Conservation (phyloP, 1,140 invertebrate genomes). For the Piezodorus guildinii region DNA sequence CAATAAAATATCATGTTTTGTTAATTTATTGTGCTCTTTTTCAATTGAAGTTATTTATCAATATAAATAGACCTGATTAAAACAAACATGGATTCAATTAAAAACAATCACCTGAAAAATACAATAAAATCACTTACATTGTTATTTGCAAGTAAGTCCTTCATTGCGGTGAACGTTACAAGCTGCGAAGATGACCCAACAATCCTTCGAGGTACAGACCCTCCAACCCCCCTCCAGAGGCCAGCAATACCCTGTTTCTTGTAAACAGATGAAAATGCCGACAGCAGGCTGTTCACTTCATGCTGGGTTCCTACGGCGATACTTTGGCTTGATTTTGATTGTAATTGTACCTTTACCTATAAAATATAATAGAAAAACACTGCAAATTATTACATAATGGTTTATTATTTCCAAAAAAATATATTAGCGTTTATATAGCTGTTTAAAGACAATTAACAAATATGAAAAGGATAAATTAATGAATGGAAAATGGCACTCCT, state of each 20-base stretch:
- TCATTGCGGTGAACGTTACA: conserved; percentile 59
- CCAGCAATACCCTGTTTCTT: conserved; percentile 50
- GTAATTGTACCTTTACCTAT: conserved; percentile 79
- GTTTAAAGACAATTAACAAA: too few relatives aligned
- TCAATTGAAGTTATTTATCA: too few relatives aligned
- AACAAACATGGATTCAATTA: background rate
- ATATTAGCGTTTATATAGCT: too few relatives aligned
- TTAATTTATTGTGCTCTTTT: too few relatives aligned
- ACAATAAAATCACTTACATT: conserved; percentile 32
- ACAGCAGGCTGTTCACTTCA: conserved; percentile 50
- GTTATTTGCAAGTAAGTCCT: conserved; percentile 46
- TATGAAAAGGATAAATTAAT: too few relatives aligned
- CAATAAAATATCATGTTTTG: too few relatives aligned
- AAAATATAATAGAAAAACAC: conserved; percentile 13
- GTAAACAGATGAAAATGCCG: conserved; percentile 58
- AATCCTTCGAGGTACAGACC: conserved; percentile 64
- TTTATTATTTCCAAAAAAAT: too few relatives aligned
- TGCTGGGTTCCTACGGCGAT: conserved; percentile 88
- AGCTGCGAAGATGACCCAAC: conserved; percentile 77
- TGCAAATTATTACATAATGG: too few relatives aligned
- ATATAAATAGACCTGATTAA: too few relatives aligned
- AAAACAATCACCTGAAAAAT: background rate
- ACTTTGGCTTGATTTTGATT: conserved; percentile 56
- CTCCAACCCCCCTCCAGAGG: conserved; percentile 62
- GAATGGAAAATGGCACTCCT: too few relatives aligned